Conservation (phyloP, 2,113 vertebrate genomes). For the Pomatorhinus ruficollis region DNA sequence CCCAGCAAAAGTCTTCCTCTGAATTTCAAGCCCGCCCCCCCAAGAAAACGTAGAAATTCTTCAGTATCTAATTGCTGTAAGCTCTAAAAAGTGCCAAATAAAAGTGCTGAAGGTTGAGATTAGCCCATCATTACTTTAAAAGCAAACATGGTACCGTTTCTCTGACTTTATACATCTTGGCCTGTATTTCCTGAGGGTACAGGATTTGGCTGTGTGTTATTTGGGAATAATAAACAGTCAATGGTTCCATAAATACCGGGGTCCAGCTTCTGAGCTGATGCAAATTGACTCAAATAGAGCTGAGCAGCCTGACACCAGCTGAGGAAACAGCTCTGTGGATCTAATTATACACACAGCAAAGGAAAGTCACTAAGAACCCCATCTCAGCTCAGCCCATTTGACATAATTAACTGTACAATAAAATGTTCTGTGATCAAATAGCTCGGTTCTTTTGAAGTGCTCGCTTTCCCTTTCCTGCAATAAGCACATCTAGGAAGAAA, state of each 20-base stretch:
- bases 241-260: not conserved
- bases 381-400: slow-evolving; percentile 26
- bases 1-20: not conserved
- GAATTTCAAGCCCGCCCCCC: not conserved
- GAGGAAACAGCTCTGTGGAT: slow-evolving; percentile 25
- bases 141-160: not conserved
- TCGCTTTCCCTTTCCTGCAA: not conserved
- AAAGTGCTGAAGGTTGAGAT: not conserved
- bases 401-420: slow-evolving; percentile 41
- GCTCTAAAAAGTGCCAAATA: not conserved
- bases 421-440: slow-evolving; percentile 23
- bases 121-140: not conserved
- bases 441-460: slow-evolving; percentile 14
- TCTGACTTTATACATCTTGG: not conserved
- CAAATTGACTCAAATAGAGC: slow-evolving; percentile 11
- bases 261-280: slow-evolving; percentile 5
- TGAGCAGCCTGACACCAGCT: slow-evolving; percentile 12
- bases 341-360: slow-evolving; percentile 41
- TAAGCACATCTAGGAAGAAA: slow-evolving; percentile 10
- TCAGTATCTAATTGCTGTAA: not conserved
- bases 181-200: not conserved
- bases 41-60: not conserved
- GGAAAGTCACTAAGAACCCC: slow-evolving; percentile 12
- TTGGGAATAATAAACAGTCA: not conserved
- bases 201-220: not conserved